These are phyloP conservation scores for Drosophila stalkeri DNA, from an alignment of 2,888 invertebrate genomes.

Conservation along the genomic window DNA sequence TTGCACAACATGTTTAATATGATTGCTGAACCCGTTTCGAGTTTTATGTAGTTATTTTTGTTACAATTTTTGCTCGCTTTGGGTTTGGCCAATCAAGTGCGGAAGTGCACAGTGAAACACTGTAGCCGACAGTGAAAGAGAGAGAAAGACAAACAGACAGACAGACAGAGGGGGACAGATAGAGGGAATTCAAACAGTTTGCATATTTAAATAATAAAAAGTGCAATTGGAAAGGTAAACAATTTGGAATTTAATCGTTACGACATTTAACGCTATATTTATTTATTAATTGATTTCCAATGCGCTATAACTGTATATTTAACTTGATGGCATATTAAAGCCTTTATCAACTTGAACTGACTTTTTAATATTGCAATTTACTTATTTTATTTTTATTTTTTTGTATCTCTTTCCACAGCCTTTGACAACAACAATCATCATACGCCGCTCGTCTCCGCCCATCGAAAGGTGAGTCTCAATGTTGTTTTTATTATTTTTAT, in stretches of 20 bases:
- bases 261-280: conserved; percentile 43
- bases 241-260: conserved; percentile 57
- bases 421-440: conserved; percentile 72
- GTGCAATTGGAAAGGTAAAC: conserved; percentile 74
- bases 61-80: conserved; percentile 64
- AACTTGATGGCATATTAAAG: conserved; percentile 23
- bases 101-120: conserved; percentile 61
- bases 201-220: conserved; percentile 62
- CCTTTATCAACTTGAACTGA: conserved; percentile 31
- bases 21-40: conserved; percentile 78
- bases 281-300: conserved; percentile 37
- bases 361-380: conserved; percentile 29
- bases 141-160: neutral
- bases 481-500: conserved; percentile 27
- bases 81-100: conserved; percentile 74
- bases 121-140: conserved; percentile 2
- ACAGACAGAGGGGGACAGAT: conserved; percentile 1
- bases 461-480: conserved; percentile 70
- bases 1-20: conserved; percentile 82
- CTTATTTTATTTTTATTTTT: no score
- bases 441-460: conserved; percentile 65
- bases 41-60: conserved; percentile 70
- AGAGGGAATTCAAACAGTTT: conserved; percentile 47
- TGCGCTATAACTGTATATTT: conserved; percentile 32
- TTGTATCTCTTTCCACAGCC: conserved; percentile 52